Evolutionary conservation across 2,113 vertebrate genomes (phyloP).

Genomic region (Tor tambroides): DNA sequence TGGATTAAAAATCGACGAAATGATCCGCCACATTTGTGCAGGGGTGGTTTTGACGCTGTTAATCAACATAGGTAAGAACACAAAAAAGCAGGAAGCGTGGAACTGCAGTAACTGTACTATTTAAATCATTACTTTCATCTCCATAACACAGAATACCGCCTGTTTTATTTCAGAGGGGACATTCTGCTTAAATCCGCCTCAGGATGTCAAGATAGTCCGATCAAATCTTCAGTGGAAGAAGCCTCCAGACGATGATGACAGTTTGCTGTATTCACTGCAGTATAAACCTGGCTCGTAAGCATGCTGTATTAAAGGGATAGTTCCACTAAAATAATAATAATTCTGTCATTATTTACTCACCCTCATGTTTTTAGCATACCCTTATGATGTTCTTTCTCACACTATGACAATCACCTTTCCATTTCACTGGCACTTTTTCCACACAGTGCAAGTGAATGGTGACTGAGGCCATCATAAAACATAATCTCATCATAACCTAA

Average conservation of each 20-base stretch:
- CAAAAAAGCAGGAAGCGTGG: background rate
- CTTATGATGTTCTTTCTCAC: background rate
- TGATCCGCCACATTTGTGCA: background rate
- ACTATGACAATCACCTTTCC: background rate
- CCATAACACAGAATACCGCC: background rate
- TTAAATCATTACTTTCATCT: background rate
- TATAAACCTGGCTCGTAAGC: conserved; percentile 35
- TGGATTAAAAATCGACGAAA: background rate
- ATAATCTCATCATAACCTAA: background rate
- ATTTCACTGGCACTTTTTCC: background rate
- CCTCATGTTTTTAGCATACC: background rate
- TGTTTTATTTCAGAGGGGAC: background rate
- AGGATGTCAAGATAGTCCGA: background rate
- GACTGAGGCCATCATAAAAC: background rate
- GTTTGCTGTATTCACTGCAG: conserved; percentile 11
- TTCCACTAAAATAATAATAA: background rate
- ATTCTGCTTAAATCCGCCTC: background rate
- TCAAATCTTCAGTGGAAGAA: conserved; percentile 36
- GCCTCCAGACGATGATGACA: background rate
- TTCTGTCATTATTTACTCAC: background rate
- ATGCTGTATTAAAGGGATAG: background rate
- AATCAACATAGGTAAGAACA: background rate
- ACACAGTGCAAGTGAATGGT: background rate
- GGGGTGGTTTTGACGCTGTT: background rate
- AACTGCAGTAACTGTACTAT: background rate